A percentile compares a stretch with the other conserved stretches of the same genome.
phyloP scores from a whole-genome alignment of 2,888 invertebrate genomes.

The Exephanes ischioxanthus region DNA sequence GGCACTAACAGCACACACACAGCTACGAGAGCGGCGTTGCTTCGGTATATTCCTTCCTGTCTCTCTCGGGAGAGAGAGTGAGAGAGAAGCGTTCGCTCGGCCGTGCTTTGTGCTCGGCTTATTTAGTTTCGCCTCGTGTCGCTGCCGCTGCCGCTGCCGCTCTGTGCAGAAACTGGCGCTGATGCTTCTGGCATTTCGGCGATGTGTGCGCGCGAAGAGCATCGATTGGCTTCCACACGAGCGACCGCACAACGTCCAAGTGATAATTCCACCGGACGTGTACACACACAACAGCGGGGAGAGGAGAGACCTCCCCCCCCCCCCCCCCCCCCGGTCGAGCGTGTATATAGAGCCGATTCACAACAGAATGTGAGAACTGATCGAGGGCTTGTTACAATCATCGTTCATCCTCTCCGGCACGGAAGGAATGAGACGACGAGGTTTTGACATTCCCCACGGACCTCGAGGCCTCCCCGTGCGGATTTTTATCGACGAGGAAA shows the following conservation, averaged over 20 bases:
- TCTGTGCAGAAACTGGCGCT: constrained; percentile 18
- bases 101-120: constrained; percentile 74
- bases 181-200: constrained; percentile 7
- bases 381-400: constrained; percentile 4
- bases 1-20: background rate
- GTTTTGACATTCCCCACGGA: background rate
- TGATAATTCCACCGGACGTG: constrained; percentile 48
- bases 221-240: constrained; percentile 61
- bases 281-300: background rate
- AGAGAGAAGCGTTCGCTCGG: background rate
- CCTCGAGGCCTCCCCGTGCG: background rate
- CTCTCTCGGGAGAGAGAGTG: background rate
- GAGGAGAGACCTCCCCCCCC: background rate
- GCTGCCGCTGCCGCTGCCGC: background rate
- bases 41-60: constrained; percentile 1
- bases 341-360: background rate
- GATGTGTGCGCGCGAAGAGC: constrained; percentile 30
- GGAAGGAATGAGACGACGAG: background rate
- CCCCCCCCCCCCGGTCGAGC: background rate
- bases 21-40: background rate
- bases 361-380: constrained; percentile 20
- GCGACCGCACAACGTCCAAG: constrained; percentile 30
- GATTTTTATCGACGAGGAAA: background rate
- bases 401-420: background rate
- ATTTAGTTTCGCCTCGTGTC: constrained; percentile 73